Conservation (phyloP, 2,797 vertebrate genomes). For the Liparis tanakae region DNA sequence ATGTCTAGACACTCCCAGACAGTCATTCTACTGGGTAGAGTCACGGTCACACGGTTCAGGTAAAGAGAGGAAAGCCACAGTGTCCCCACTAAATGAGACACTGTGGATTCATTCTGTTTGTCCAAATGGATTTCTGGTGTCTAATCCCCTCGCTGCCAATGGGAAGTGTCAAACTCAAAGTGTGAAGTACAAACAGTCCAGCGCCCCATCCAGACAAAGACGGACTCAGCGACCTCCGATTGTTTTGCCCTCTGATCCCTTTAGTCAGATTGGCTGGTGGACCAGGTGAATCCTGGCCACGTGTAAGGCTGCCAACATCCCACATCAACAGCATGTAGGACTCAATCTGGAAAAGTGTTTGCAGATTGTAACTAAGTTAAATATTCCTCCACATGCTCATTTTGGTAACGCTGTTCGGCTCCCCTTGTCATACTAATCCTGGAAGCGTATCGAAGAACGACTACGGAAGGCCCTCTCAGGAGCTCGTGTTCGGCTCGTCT, state of each 20-base stretch:
- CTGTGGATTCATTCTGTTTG: constrained; percentile 17
- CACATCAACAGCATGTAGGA: neutral
- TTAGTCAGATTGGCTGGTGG: neutral
- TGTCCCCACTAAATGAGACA: constrained; percentile 10
- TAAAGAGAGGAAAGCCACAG: constrained; percentile 19
- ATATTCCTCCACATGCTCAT: neutral
- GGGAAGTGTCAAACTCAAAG: constrained; percentile 26
- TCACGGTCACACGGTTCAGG: constrained; percentile 30
- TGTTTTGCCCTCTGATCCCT: neutral
- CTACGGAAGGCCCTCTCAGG: too few relatives aligned
- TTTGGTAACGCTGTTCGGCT: neutral
- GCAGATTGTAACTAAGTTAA: neutral
- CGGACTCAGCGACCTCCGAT: neutral
- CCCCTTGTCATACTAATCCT: neutral
- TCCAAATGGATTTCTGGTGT: constrained; percentile 26
- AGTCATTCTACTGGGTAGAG: constrained; percentile 24
- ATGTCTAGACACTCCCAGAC: constrained; percentile 68
- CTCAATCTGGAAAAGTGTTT: neutral
- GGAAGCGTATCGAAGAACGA: neutral
- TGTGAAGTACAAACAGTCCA: constrained; percentile 2
- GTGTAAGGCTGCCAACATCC: neutral
- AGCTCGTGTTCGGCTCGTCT: too few relatives aligned
- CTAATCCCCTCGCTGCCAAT: constrained; percentile 4
- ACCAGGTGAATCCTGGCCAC: neutral
- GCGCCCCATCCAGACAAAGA: neutral